phyloP scores from a whole-genome alignment of 2,888 invertebrate genomes.

The Aphidoletes aphidimyza region DNA sequence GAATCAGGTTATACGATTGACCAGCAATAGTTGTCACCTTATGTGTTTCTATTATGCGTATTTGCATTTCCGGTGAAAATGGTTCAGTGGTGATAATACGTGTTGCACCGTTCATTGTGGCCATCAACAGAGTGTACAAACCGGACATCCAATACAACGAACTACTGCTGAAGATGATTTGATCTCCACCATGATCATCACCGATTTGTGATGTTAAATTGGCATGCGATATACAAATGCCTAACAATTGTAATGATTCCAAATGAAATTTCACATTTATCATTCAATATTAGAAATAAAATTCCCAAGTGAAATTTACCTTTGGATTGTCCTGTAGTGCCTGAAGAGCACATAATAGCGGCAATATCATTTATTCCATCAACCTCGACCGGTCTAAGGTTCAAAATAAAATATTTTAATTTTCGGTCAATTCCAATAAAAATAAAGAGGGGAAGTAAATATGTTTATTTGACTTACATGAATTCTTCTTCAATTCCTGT shows the following conservation, averaged over 20 bases:
- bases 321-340: constrained; percentile 63
- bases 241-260: not conserved
- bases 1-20: too few relatives aligned
- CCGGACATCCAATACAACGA: constrained; percentile 63
- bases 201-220: not conserved
- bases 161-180: constrained; percentile 56
- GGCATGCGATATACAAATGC: constrained; percentile 55
- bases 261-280: not conserved
- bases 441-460: too few relatives aligned
- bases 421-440: not conserved
- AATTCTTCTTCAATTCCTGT: constrained; percentile 57
- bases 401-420: not conserved
- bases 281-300: not conserved
- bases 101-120: constrained; percentile 61
- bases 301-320: constrained; percentile 55
- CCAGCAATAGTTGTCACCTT: too few relatives aligned
- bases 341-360: constrained; percentile 63
- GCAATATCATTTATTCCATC: constrained; percentile 55
- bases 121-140: constrained; percentile 60
- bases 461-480: too few relatives aligned
- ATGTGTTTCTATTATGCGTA: constrained; percentile 54
- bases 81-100: constrained; percentile 61
- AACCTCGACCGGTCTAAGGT: not conserved
- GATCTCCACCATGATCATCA: not conserved
- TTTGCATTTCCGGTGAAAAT: constrained; percentile 41